phyloP scores from a whole-genome alignment of 2,797 vertebrate genomes.

The Ctenosaura bakeri region DNA sequence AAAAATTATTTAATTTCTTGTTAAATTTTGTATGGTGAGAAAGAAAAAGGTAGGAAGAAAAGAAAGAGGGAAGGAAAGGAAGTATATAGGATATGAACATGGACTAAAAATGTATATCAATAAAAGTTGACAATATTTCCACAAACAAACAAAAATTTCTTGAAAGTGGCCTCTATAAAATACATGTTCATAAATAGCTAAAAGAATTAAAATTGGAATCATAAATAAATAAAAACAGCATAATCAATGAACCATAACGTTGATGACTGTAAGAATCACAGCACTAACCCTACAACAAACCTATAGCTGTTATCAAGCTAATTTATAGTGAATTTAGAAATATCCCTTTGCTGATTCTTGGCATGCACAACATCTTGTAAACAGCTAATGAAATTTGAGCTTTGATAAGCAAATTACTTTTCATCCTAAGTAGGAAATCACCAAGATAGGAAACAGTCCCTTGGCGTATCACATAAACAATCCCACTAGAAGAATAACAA shows the following conservation, averaged over 20 bases:
- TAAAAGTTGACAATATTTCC: no score
- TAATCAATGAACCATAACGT: not conserved
- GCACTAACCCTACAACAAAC: not conserved
- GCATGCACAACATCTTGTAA: not conserved
- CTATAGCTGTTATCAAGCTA: not conserved
- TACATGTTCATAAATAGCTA: no score
- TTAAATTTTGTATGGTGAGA: no score
- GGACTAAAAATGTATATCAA: no score
- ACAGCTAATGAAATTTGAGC: not conserved
- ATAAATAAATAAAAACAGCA: not conserved
- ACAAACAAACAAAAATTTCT: no score
- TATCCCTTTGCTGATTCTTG: not conserved
- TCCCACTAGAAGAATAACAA: not conserved
- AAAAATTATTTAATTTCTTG: no score
- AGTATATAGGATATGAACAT: no score
- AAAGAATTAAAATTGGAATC: no score
- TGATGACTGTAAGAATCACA: not conserved
- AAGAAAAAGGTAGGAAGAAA: no score
- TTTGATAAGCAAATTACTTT: conserved; percentile 14
- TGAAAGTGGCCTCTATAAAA: no score
- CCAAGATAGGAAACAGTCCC: conserved; percentile 14
- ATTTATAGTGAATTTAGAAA: not conserved
- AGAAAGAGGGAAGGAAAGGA: no score
- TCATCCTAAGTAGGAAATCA: conserved; percentile 21
- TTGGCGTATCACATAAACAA: conserved; percentile 2